Base-by-base conservation (phyloP, 2,888 invertebrate genomes). In the Brenthis ino region DNA sequence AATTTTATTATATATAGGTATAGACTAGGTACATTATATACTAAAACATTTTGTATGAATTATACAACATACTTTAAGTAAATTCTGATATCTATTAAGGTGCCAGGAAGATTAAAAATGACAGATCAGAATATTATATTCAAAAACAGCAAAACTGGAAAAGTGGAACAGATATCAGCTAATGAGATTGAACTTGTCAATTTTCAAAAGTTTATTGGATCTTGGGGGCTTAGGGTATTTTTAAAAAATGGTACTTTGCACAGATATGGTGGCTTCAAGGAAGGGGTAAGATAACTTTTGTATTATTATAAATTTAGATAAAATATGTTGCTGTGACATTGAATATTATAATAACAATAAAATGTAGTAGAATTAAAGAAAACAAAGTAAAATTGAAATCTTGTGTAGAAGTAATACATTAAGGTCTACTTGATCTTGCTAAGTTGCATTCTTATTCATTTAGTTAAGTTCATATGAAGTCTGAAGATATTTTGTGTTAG, bases 71-170 rank as follows among this genome's bases (percentile, higher is more conserved):
- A 63, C 54, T 1, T 50, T 13, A 28, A 37, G 16, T 53, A 37
- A 56, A 47, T 8, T 56, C 56, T 48, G 58, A 67, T 81, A 82
- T 33, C 81, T 28, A 28, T 28, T 28, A 28, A 99, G 99, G 96
- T 97, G 61, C 95, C 97, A 8, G 99, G 99, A 0, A 95, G 97
- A 71, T 88, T 99, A 50, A 99, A 99, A 88, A 94, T 99, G 86
- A 97, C 98, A 0, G 98, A 98, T 75, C 96, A 97, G 81, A 95
- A 95, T 78, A 96, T 99, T 50, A 94, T 97, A 60, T 99, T 99
- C 85, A 99, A 99, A 86, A 99, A 99, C 87, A 96, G 95, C 75
- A 98, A 98, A 90, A 99, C 99, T 0, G 99, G 99, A 2, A 99
- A 98, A 89, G 97, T 99, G 0, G 99, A 99, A 82, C 97, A 98